Percentiles rank a stretch among this genome's conserved stretches.
phyloP scores from a whole-genome alignment of 1,140 invertebrate genomes.

The Oscheius sp. region DNA sequence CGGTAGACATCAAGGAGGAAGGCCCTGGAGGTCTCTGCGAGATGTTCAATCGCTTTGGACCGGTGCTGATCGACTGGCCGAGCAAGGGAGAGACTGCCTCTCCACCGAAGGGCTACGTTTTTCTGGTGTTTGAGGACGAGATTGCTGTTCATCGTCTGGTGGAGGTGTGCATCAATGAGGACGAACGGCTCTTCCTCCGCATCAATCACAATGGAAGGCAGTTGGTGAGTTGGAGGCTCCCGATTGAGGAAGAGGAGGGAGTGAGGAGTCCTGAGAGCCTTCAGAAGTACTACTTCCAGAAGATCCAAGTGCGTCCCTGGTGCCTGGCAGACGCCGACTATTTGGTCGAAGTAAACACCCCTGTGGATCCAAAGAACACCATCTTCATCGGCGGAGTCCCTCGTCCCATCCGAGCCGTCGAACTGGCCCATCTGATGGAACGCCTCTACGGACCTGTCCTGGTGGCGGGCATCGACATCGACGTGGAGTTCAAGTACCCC shows the following conservation, averaged over 20 bases:
- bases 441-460: conserved; percentile 95
- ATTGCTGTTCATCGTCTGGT: background rate
- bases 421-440: conserved; percentile 79
- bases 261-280: no score
- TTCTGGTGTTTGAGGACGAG: background rate
- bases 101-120: background rate
- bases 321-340: conserved; percentile 94
- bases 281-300: no score
- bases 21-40: background rate
- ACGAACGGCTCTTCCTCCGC: background rate
- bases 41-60: background rate
- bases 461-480: conserved; percentile 98
- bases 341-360: conserved; percentile 94
- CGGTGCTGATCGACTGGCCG: background rate
- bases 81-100: background rate
- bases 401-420: conserved; percentile 89
- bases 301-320: conserved; percentile 78
- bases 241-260: no score
- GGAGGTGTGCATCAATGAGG: background rate
- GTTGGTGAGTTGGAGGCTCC: background rate
- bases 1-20: background rate
- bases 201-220: background rate
- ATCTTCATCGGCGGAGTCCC: conserved; percentile 99
- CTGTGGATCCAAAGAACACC: conserved; percentile 93
- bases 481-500: conserved; percentile 98